These are phyloP conservation scores for Mungos mungo DNA, from an alignment of 2,113 vertebrate genomes.

Conservation along the genomic window DNA sequence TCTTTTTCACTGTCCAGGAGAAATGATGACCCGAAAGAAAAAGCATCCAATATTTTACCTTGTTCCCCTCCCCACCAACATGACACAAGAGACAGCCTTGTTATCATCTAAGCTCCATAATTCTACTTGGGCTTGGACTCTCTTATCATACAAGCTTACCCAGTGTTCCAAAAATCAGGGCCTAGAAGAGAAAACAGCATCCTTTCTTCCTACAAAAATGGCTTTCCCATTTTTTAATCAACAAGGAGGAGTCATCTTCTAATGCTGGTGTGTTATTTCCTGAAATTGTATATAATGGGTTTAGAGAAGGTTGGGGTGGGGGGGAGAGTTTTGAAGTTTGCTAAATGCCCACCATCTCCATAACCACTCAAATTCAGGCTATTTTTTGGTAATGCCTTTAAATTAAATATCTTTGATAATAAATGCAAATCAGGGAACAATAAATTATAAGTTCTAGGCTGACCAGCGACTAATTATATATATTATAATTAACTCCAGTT, in stretches of 20 bases:
- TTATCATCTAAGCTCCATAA: neutral
- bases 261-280: constrained; percentile 76
- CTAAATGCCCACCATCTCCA: constrained; percentile 81
- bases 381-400: constrained; percentile 78
- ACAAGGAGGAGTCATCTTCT: constrained; percentile 58
- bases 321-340: constrained; percentile 80
- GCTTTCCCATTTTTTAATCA: constrained; percentile 64
- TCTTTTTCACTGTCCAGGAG: neutral
- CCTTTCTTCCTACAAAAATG: constrained; percentile 69
- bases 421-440: constrained; percentile 89
- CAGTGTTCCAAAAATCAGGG: neutral
- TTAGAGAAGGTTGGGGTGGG: constrained; percentile 68
- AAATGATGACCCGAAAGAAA: neutral
- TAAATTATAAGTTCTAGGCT: constrained; percentile 87
- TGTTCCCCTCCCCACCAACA: neutral
- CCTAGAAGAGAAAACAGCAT: neutral
- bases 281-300: constrained; percentile 75
- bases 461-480: constrained; percentile 83
- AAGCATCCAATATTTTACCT: neutral
- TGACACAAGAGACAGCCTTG: neutral
- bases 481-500: constrained; percentile 82
- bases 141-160: neutral
- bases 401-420: constrained; percentile 88
- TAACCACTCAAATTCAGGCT: constrained; percentile 80
- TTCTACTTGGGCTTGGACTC: neutral